Evolutionary conservation across 1,140 invertebrate genomes (phyloP), one percentile per base, ranked within the genome.

Genomic region (Belonocnema kinseyi): DNA sequence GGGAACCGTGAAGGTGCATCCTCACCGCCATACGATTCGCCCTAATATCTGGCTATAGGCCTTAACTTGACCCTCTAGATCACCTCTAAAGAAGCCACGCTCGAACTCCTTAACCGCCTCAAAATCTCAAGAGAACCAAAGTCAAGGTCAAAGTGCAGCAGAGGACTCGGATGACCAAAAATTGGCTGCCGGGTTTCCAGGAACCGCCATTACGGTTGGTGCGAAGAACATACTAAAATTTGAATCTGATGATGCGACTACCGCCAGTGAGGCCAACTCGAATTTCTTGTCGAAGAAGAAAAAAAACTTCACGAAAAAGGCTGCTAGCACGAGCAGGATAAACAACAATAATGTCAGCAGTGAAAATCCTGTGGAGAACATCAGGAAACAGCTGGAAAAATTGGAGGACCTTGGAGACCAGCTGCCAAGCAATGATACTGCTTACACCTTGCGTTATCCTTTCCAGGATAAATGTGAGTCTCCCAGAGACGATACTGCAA

Each of bases 351-450:
- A 87, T 54, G 93, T 83, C 88, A 93, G 75, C 91, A 92, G 79
- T 91, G 94, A 87, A 17, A 96, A 95, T 75, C 95, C 95, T 0
- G 92, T 96, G 13, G 96, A 96, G 81, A 95, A 95, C 79, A 91
- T 96, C 14, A 91, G 95, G 2, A 94, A 95, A 82, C 96, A 96
- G 81, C 86, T 96, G 53, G 93, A 96, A 70, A 96, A 96, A 85
- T 89, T 96, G 10, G 96, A 96, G 83, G 95, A 96, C 84, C 88
- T 96, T 14, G 96, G 96, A 84, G 96, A 96, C 87, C 95, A 96
- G 85, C 94, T 96, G 82, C 95, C 95, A 0, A 91, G 91, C 61
- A 95, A 95, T 81, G 95, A 95, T 40, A 94, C 94, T 2, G 91
- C 93, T 17, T 96, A 95, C 80, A 95, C 94, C 78, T 86, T 96